Percentiles rank a stretch among this genome's conserved stretches.
Evolutionary conservation across 2,888 invertebrate species (phyloP).

Genomic region (Brenthis hecate): DNA sequence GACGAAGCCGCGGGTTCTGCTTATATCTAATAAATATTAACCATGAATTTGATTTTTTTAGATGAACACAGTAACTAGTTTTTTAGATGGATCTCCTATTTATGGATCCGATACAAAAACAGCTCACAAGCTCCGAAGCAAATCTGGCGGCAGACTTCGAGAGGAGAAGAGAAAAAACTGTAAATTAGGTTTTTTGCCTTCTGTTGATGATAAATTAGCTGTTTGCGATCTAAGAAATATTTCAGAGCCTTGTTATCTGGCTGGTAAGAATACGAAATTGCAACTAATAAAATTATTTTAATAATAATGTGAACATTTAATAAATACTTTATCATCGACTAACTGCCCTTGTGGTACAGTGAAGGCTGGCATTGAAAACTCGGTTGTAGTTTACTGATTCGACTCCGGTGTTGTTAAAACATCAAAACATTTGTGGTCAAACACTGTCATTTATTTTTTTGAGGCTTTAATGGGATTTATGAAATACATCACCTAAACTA

Average conservation of each 20-base stretch:
- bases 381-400: too few species aligned
- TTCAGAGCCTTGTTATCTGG: slow-evolving; percentile 72
- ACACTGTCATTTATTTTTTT: too few species aligned
- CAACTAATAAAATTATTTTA: neutral
- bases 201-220: slow-evolving; percentile 65
- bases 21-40: too few species aligned
- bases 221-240: slow-evolving; percentile 67
- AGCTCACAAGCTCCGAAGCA: slow-evolving; percentile 64
- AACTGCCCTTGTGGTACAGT: too few species aligned
- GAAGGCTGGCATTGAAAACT: too few species aligned
- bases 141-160: slow-evolving; percentile 68
- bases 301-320: too few species aligned
- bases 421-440: too few species aligned
- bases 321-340: too few species aligned
- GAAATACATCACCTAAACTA: too few species aligned
- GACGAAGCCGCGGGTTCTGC: too few species aligned
- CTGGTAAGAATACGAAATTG: slow-evolving; percentile 54
- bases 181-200: slow-evolving; percentile 64
- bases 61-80: slow-evolving; percentile 87
- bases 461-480: too few species aligned
- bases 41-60: slow-evolving; percentile 49
- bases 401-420: too few species aligned
- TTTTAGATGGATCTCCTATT: slow-evolving; percentile 77
- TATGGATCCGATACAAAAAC: slow-evolving; percentile 73
- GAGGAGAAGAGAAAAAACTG: slow-evolving; percentile 57